A percentile compares a stretch with the other conserved stretches of the same genome.
phyloP scores from a whole-genome alignment of 2,888 invertebrate genomes.

The Philereme vetulata region DNA sequence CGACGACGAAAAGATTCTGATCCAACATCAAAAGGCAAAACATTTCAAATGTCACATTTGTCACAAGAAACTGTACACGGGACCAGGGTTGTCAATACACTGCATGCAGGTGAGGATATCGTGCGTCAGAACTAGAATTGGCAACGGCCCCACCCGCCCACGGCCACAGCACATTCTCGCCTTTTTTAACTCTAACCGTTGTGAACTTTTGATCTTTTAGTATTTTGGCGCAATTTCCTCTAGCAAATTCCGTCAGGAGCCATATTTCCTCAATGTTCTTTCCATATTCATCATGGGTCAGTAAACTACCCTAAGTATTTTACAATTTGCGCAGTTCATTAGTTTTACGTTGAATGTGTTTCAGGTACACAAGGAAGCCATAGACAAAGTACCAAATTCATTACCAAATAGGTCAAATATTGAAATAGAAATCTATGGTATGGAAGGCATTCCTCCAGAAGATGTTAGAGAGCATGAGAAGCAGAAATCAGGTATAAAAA shows the following conservation, averaged over 20 bases:
- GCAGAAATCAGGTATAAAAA: slow-evolving; percentile 87
- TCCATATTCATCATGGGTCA: slow-evolving; percentile 49
- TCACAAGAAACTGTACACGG: slow-evolving; percentile 99
- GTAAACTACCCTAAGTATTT: slow-evolving; percentile 29
- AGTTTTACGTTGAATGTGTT: slow-evolving; percentile 45
- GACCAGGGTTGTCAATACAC: slow-evolving; percentile 99
- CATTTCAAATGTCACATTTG: slow-evolving; percentile 99
- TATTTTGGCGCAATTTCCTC: slow-evolving; percentile 71
- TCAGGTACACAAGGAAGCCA: slow-evolving; percentile 99
- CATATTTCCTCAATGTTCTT: slow-evolving; percentile 53
- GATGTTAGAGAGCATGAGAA: slow-evolving; percentile 97
- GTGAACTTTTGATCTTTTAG: slow-evolving; percentile 56
- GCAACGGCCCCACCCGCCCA: slow-evolving; percentile 66
- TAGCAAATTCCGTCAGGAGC: slow-evolving; percentile 58
- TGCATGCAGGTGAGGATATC: slow-evolving; percentile 95
- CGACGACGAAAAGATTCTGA: slow-evolving; percentile 99
- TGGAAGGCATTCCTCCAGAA: slow-evolving; percentile 99
- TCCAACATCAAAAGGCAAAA: slow-evolving; percentile 99
- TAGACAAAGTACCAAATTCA: slow-evolving; percentile 99
- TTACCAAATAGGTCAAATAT: slow-evolving; percentile 98
- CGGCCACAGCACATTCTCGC: slow-evolving; percentile 62
- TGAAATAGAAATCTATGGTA: slow-evolving; percentile 99
- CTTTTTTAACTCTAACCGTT: slow-evolving; percentile 66
- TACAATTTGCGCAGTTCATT: not conserved
- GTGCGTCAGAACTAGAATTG: slow-evolving; percentile 63